These are phyloP conservation scores for Malurus leucopterus DNA, from an alignment of 2,797 vertebrate species.

Conservation along the genomic window DNA sequence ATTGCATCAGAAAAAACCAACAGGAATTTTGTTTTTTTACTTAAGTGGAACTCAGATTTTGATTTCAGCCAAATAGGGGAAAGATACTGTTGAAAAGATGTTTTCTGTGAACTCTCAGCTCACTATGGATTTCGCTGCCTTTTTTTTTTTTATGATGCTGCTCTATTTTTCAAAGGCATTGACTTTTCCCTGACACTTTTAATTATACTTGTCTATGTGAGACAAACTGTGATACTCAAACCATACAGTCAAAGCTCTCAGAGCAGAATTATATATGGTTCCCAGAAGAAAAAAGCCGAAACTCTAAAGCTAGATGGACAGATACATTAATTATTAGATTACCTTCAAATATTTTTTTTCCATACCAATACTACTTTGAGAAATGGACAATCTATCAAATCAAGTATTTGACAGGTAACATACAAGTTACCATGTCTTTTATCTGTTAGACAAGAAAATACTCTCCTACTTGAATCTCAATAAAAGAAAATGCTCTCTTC, in stretches of 20 bases:
- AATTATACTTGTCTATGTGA: slow-evolving; percentile 15
- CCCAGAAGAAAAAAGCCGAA: neutral
- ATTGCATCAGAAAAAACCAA: neutral
- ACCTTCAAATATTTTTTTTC: neutral
- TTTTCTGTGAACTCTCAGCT: neutral
- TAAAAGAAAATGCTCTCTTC: neutral
- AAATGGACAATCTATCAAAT: slow-evolving; percentile 7
- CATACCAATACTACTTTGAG: neutral
- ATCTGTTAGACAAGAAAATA: neutral
- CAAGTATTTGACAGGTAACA: neutral
- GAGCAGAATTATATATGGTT: neutral
- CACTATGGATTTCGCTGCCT: neutral
- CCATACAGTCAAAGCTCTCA: neutral
- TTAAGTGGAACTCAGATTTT: neutral
- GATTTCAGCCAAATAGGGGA: neutral
- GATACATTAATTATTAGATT: slow-evolving; percentile 7
- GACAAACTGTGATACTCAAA: neutral
- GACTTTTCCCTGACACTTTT: slow-evolving; percentile 22
- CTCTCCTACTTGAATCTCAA: neutral
- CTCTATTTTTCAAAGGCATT: slow-evolving; percentile 4
- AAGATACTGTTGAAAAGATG: neutral
- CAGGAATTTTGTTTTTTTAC: neutral
- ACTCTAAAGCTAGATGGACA: neutral
- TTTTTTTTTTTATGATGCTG: neutral
- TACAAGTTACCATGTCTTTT: neutral